Base-by-base conservation (phyloP, 2,797 vertebrate species). In the Furcifer pardalis region DNA sequence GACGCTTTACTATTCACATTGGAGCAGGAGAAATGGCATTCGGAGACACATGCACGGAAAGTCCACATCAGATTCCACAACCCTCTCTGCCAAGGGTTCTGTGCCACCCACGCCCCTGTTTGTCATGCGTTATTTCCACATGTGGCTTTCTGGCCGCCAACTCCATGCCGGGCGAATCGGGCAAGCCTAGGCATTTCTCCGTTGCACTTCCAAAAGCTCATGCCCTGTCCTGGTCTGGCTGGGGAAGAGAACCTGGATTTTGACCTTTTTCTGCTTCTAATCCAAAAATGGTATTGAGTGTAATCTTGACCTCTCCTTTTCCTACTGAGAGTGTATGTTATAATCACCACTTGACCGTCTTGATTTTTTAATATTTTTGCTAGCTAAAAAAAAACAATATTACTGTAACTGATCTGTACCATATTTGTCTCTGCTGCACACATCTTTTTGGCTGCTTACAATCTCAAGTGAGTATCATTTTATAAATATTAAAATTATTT, bases 381-480 rank as follows among this genome's bases (percentile, higher is more conserved):
- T 75, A 21, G 27, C 89, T 86, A 84, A n/a, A n/a, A n/a, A n/a
- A n/a, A n/a, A n/a, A n/a, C n/a, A n/a, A 96, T 88, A 97, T 95
- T 96, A 95, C 96, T 97, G 94, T 98, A 97, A 98, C 98, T 98
- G 96, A 97, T 98, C 97, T 98, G 95, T 98, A 91, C 97, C 96
- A 91, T 97, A 84, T 98, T 97, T 97, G 95, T 95, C 96, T 97
- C 96, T 95, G 96, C 96, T 97, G 96, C 96, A 96, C 96, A 94
- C 95, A 94, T 93, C 95, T 95, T 96, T 95, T 94, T 94, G 97
- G 97, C 97, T 95, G 96, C 94, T 94, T 88, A 95, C 95, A 95
- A 94, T 93, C 93, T 96, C 87, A 97, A 97, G 98, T 99, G 95
- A 99, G 97, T 98, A 97, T 92, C 92, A 0, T 90, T 88, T 91